Conservation (phyloP, 2,888 invertebrate genomes). For the Cetonia aurata region DNA sequence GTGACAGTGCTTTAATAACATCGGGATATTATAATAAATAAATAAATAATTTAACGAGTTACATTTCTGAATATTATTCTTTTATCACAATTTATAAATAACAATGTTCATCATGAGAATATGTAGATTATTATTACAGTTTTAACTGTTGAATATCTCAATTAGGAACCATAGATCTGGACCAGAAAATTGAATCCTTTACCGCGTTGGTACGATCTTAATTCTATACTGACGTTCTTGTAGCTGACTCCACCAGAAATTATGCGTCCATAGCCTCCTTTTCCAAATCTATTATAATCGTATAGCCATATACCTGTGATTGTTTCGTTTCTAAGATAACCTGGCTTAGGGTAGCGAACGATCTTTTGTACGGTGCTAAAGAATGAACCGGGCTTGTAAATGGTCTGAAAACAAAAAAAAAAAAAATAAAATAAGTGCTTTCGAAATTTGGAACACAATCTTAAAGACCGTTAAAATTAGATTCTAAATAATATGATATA, state of each 20-base stretch:
- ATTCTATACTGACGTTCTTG: conserved; percentile 57
- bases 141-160: not conserved
- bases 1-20: no score
- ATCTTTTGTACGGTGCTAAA: conserved; percentile 46
- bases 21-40: no score
- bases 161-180: conserved; percentile 59
- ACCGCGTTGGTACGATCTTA: conserved; percentile 55
- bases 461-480: no score
- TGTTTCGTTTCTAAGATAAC: conserved; percentile 59
- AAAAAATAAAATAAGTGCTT: not conserved
- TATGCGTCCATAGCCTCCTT: conserved; percentile 58
- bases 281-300: conserved; percentile 59
- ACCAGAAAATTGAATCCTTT: conserved; percentile 59
- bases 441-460: no score
- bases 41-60: no score
- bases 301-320: conserved; percentile 60
- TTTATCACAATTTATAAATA: not conserved
- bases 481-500: no score
- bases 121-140: conserved; percentile 1
- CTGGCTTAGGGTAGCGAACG: conserved; percentile 57
- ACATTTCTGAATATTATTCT: no score
- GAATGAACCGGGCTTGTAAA: conserved; percentile 58
- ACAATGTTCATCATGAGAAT: not conserved
- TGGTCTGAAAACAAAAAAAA: conserved; percentile 53
- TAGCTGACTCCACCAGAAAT: conserved; percentile 59